Base-by-base conservation (phyloP, 2,113 vertebrate genomes). In the Pagrus major region DNA sequence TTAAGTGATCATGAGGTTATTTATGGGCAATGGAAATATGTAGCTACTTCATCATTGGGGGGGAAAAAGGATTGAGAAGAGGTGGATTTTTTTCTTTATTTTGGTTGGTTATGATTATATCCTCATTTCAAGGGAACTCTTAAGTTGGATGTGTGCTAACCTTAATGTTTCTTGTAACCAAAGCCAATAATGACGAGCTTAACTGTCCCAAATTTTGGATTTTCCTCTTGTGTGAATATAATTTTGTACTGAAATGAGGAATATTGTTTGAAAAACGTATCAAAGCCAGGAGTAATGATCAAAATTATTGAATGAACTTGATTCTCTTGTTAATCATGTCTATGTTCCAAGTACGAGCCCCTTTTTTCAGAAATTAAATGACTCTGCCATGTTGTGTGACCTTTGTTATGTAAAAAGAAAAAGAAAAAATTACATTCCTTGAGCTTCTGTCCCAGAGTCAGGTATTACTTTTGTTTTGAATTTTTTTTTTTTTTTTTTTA, bases 401-500 rank as follows among this genome's bases (percentile, higher is more conserved):
- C 39, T 88, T 89, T 78, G 51, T 7, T 79, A 49, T 61, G 27
- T 81, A 33, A 61, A 69, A 67, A 65, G 65, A 42, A 23, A n/a
- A 42, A 23, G 20, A 66, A 49, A 33, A 25, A 70, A 49, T 12
- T 21, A 81, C 89, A 91, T 91, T 93, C 90, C 84, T 80, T 3
- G 0, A 72, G 64, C 73, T 80, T 87, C 67, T 71, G 54, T 72
- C 51, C n/a, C 58, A 67, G 70, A 81, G 61, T 86, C 81, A 58
- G 83, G 67, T 84, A 21, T 78, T 78, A 52, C 12, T 73, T 88
- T 77, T 82, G 65, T 78, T 76, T 33, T 55, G 7, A 56, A 44
- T 65, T 84, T 70, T 27, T 86, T 90, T 85, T n/a, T n/a, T n/a
- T n/a, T n/a, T 81, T n/a, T n/a, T n/a, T n/a, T n/a, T 81, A 59